Base-by-base conservation (phyloP, 2,888 invertebrate genomes). In the Tetropium fuscum region DNA sequence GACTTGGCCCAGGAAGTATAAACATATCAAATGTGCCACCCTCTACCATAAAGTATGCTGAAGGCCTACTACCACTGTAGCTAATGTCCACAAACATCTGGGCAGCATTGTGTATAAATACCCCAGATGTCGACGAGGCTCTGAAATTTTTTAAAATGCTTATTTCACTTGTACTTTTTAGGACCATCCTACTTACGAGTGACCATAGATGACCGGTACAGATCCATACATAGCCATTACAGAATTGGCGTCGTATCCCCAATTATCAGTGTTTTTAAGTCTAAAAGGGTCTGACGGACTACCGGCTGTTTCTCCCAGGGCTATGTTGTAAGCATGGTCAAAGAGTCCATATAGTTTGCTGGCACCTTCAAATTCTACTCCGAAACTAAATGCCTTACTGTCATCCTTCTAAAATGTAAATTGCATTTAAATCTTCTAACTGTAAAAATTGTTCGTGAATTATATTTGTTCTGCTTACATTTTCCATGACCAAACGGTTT, bases 51-150 rank as follows among this genome's bases (percentile, higher is more conserved):
- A 97, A 97, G 76, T 94, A 92, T 0, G 91, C 90, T 54, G 85
- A 84, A 16, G 84, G 66, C 73, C 77, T 85, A 43, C 0, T 85
- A n/a, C n/a, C n/a, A 3, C 7, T 15, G 27, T 53, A 41, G 36
- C 16, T 40, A 13, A 97, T 88, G 74, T 98, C 98, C 32, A 98
- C 88, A 97, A 97, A 98, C 0, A 96, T 97, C 83, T 98, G 98
- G 0, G 98, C 95, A 0, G 96, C 90, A 83, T 98, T 98, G 77
- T 95, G 88, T 96, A 16, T 48, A 36, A 70, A 67, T 2, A 72
- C 19, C 43, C 68, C 68, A 44, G 63, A 61, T 7, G 68, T 64
- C 22, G n/a, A n/a, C n/a, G n/a, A n/a, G n/a, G n/a, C n/a, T n/a
- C n/a, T n/a, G n/a, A n/a, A n/a, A n/a, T n/a, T n/a, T n/a, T n/a